Percentiles rank a stretch among this genome's conserved stretches.
Conservation (phyloP, 2,113 vertebrate genomes). For the Tachysurus fulvidraco region DNA sequence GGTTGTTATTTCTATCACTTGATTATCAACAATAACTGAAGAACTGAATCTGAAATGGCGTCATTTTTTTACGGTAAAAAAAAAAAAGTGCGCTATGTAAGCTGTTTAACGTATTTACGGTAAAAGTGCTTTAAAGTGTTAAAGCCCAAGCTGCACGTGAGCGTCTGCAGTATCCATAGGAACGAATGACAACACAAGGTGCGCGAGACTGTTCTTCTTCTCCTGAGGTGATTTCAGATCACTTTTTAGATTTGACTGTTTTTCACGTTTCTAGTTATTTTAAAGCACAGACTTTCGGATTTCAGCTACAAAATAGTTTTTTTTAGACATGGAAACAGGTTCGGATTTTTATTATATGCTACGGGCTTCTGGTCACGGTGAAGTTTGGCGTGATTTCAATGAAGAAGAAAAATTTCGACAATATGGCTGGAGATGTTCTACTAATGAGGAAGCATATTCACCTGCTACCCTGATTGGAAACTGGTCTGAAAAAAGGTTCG, state of each 20-base stretch:
- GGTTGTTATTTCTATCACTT: neutral
- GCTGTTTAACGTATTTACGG: too few species aligned
- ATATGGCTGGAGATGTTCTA: slow-evolving; percentile 73
- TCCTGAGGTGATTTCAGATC: neutral
- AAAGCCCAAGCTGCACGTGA: neutral
- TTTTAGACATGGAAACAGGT: neutral
- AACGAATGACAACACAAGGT: slow-evolving; percentile 21
- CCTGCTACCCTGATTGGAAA: slow-evolving; percentile 68
- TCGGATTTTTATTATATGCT: slow-evolving; percentile 61
- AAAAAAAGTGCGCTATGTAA: neutral
- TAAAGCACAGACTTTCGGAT: neutral
- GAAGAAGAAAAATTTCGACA: slow-evolving; percentile 66
- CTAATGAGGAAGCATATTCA: slow-evolving; percentile 68
- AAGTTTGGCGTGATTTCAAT: slow-evolving; percentile 68
- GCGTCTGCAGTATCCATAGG: slow-evolving; percentile 34
- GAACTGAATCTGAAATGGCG: neutral
- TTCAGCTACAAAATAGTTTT: neutral
- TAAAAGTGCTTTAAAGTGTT: too few species aligned
- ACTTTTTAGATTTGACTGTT: neutral
- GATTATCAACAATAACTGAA: neutral
- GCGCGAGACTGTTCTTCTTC: neutral
- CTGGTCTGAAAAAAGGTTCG: slow-evolving; percentile 72
- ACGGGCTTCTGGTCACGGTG: slow-evolving; percentile 67
- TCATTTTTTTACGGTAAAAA: neutral
- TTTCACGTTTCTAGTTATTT: neutral